Percentiles rank a stretch among this genome's conserved stretches.
These are phyloP conservation scores for Cyclophora albipunctata DNA, from an alignment of 2,888 invertebrate genomes.

Conservation along the genomic window DNA sequence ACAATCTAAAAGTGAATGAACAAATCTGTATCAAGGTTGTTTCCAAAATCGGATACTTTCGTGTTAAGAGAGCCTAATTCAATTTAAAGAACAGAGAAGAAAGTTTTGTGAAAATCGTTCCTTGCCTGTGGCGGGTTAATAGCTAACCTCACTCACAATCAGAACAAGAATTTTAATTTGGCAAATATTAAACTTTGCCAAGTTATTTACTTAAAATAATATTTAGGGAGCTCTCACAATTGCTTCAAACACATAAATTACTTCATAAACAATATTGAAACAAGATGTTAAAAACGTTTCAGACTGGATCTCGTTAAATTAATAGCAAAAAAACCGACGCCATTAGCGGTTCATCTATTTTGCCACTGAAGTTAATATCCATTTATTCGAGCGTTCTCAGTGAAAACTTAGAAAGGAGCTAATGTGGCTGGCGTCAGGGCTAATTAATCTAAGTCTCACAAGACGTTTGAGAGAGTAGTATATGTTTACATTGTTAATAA, in stretches of 20 bases:
- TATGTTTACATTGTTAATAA: slow-evolving; percentile 13
- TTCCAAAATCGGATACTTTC: neutral
- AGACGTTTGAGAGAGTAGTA: slow-evolving; percentile 7
- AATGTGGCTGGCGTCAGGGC: slow-evolving; percentile 12
- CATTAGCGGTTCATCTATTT: slow-evolving; percentile 3
- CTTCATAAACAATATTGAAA: too few species aligned
- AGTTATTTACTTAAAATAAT: too few species aligned
- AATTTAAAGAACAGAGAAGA: slow-evolving; percentile 21
- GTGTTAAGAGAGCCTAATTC: slow-evolving; percentile 10
- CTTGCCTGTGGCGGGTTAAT: slow-evolving; percentile 21
- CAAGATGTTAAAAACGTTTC: neutral
- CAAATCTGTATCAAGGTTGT: slow-evolving; percentile 3
- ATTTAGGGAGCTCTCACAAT: too few species aligned
- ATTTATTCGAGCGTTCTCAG: slow-evolving; percentile 5
- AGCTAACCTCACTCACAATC: slow-evolving; percentile 18
- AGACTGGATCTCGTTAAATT: slow-evolving; percentile 2
- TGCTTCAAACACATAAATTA: too few species aligned
- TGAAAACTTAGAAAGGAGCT: slow-evolving; percentile 11
- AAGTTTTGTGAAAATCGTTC: slow-evolving; percentile 14
- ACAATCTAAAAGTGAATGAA: too few species aligned
- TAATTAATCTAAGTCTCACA: slow-evolving; percentile 16
- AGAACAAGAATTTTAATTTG: slow-evolving; percentile 16
- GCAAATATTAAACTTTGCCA: slow-evolving; percentile 6
- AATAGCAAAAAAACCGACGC: slow-evolving; percentile 6
- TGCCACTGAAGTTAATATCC: slow-evolving; percentile 5